Evolutionary conservation across 2,888 invertebrate species (phyloP), one percentile per base, ranked within the genome.

Genomic region (Stictocephala bisonia): DNA sequence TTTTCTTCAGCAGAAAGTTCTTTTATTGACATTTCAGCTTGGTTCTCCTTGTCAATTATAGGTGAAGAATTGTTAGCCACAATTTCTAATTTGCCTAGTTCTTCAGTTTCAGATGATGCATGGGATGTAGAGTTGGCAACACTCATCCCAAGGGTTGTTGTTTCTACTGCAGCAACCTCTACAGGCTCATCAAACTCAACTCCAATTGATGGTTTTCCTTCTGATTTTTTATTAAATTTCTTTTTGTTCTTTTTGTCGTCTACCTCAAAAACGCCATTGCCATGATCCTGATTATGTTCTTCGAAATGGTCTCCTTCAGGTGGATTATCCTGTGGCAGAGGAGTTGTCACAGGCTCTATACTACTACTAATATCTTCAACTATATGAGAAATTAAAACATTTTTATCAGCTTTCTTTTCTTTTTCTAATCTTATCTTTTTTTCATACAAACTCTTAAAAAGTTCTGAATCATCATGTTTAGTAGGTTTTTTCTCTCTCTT

Each of bases 401-500:
- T 35, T 44, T 74, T 76, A 13, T 66, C 35, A 15, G 20, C 31
- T 60, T 71, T 68, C 27, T 70, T 75, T 31, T 67, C 74, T 22
- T 60, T 58, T 26, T 75, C 76, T 7, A 75, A 69, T 58, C 72
- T 76, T 11, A 66, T 75, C 58, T 75, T 72, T 20, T 74, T 74
- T 24, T 74, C 74, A 44, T 71, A 71, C 1, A 71, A 31, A 20
- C 31, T 27, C 29, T 72, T 72, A n/a, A 66, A 66, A 29, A 26
- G 20, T n/a, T 74, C 75, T 40, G 71, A 44, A 29, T 75, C 75
- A 13, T 72, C 71, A 27, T 68, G 70, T 48, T 77, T 76, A 0
- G 72, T 60, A 9, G 73, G 68, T 68, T 76, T 76, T 53, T 75
- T 74, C 9, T 76, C 76, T 44, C 76, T 77, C 20, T 72, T 75